phyloP scores from a whole-genome alignment of 2,797 vertebrate genomes.

The Pseudochirops cupreus region DNA sequence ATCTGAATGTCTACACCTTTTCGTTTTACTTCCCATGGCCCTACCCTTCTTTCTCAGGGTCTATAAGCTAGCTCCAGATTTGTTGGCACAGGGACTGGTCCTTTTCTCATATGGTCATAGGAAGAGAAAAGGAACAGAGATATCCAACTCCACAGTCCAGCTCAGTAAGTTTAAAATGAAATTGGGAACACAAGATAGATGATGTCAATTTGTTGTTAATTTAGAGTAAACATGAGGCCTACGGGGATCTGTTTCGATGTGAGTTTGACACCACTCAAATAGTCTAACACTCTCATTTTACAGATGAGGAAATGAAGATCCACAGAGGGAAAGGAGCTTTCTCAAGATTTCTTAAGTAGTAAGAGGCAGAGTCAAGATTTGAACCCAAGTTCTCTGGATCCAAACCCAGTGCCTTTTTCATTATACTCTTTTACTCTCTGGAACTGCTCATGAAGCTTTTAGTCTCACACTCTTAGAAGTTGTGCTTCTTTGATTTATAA shows the following conservation, averaged over 20 bases:
- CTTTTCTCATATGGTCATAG: not conserved
- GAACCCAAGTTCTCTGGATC: not conserved
- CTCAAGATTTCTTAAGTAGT: not conserved
- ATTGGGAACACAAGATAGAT: not conserved
- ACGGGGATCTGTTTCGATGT: not conserved
- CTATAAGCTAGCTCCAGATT: not conserved
- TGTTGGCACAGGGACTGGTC: not conserved
- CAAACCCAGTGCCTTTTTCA: not conserved
- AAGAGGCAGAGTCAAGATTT: not conserved
- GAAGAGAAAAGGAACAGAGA: not conserved
- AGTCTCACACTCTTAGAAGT: not conserved
- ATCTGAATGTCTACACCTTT: not conserved
- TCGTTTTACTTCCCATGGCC: not conserved
- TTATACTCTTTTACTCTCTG: not conserved
- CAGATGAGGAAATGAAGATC: not conserved
- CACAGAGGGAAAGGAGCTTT: not conserved
- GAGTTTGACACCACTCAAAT: not conserved
- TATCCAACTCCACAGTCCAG: not conserved
- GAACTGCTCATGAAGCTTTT: not conserved
- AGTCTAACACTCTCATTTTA: not conserved
- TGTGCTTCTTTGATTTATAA: not conserved
- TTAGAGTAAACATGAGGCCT: not conserved
- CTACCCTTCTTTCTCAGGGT: not conserved
- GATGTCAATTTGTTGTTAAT: not conserved
- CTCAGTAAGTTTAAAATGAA: not conserved